Evolutionary conservation across 2,888 invertebrate species (phyloP).

Genomic region (Amaurobius ferox): DNA sequence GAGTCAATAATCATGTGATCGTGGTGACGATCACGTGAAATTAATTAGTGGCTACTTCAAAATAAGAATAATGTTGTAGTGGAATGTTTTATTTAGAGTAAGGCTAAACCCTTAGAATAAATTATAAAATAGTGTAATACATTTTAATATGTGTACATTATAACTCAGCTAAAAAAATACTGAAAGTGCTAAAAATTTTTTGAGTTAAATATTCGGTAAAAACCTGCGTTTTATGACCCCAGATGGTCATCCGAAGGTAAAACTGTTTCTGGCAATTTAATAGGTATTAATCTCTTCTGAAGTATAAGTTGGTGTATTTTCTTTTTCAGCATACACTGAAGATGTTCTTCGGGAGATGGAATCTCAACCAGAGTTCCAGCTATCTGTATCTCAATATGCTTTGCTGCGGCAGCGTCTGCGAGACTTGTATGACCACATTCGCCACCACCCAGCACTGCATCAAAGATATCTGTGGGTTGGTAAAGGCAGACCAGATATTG

Average conservation of each 20-base stretch:
- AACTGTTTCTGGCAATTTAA: too few relatives aligned
- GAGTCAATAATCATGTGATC: too few relatives aligned
- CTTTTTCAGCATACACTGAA: slow-evolving; percentile 62
- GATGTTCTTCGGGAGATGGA: slow-evolving; percentile 61
- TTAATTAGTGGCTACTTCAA: too few relatives aligned
- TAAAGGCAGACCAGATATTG: slow-evolving; percentile 72
- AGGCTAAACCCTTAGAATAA: too few relatives aligned
- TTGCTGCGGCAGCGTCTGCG: slow-evolving; percentile 43
- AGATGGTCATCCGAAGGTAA: background rate
- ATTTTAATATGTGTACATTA: too few relatives aligned
- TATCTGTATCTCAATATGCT: slow-evolving; percentile 29
- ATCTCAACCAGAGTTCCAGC: slow-evolving; percentile 29
- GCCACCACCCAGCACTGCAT: slow-evolving; percentile 73
- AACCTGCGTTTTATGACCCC: background rate
- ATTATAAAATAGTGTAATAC: too few relatives aligned
- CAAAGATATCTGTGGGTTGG: slow-evolving; percentile 74
- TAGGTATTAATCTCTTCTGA: background rate
- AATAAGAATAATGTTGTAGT: too few relatives aligned
- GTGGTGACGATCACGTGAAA: too few relatives aligned
- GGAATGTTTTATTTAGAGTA: too few relatives aligned
- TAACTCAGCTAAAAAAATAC: too few relatives aligned
- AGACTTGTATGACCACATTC: slow-evolving; percentile 70
- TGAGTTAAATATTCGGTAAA: background rate
- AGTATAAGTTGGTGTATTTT: background rate
- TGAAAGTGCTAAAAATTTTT: background rate